A percentile compares a stretch with the other conserved stretches of the same genome.
phyloP scores from a whole-genome alignment of 2,113 vertebrate genomes.

The Aphelocoma coerulescens region DNA sequence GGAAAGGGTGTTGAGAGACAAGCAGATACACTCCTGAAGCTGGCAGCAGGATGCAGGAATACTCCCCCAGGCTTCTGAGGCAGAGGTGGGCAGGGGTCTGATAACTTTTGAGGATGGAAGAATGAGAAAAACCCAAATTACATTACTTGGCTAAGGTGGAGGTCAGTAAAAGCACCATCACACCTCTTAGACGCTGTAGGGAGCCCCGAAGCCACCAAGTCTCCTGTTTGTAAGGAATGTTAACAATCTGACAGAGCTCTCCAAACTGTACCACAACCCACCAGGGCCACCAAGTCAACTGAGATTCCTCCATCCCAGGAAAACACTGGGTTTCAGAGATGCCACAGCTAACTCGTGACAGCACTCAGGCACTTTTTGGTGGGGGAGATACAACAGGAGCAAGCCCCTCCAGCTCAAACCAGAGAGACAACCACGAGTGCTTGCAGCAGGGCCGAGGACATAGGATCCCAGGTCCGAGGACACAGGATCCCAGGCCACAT shows the following conservation, averaged over 20 bases:
- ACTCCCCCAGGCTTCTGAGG: not conserved
- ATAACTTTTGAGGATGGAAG: not conserved
- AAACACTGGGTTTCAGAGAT: not conserved
- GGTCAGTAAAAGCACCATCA: not conserved
- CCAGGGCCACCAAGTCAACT: not conserved
- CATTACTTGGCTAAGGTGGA: not conserved
- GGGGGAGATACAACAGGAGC: not conserved
- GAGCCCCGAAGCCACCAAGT: not conserved
- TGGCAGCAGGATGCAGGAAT: not conserved
- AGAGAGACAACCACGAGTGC: not conserved
- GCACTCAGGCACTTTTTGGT: not conserved
- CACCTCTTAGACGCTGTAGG: not conserved
- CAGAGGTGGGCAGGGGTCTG: not conserved
- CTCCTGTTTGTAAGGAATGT: not conserved
- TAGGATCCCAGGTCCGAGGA: not conserved
- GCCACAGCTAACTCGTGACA: not conserved
- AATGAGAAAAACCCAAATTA: not conserved
- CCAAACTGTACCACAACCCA: not conserved
- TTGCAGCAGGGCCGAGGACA: not conserved
- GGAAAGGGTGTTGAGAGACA: not conserved
- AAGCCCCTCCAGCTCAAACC: not conserved
- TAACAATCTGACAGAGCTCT: not conserved
- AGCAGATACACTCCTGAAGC: not conserved
- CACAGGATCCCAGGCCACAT: accelerated
- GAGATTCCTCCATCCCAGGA: not conserved